phyloP scores from a whole-genome alignment of 2,113 vertebrate species.

The Morphnarchus princeps region DNA sequence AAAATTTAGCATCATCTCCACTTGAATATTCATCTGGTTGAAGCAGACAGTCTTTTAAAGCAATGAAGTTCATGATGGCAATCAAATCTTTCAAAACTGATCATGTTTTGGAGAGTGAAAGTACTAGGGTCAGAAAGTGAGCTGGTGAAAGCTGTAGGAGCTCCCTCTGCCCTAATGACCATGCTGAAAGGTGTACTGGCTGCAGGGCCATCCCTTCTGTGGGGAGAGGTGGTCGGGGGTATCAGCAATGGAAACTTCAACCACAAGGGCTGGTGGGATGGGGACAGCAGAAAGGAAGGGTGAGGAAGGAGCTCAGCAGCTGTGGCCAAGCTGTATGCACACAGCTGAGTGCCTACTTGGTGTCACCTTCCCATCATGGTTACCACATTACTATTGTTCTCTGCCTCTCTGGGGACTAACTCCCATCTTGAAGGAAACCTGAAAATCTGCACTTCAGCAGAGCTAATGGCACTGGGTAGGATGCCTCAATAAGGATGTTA shows the following conservation, averaged over 20 bases:
- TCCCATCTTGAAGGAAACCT: not conserved
- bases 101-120: not conserved
- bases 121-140: not conserved
- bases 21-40: not conserved
- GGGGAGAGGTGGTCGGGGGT: not conserved
- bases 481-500: not conserved
- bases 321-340: not conserved
- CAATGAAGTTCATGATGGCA: not conserved
- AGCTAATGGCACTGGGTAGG: not conserved
- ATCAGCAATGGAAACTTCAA: not conserved
- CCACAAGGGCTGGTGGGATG: not conserved
- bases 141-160: not conserved
- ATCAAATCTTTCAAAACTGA: not conserved
- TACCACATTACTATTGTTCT: not conserved
- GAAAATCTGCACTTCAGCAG: not conserved
- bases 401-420: not conserved
- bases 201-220: not conserved
- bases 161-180: not conserved
- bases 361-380: not conserved
- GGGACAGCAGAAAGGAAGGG: not conserved
- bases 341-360: not conserved
- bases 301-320: not conserved
- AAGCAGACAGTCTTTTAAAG: not conserved
- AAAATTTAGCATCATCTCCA: not conserved
- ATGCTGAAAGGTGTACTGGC: not conserved